These are phyloP conservation scores for Crotalus tigris DNA, from an alignment of 2,113 vertebrate species.

Conservation along the genomic window DNA sequence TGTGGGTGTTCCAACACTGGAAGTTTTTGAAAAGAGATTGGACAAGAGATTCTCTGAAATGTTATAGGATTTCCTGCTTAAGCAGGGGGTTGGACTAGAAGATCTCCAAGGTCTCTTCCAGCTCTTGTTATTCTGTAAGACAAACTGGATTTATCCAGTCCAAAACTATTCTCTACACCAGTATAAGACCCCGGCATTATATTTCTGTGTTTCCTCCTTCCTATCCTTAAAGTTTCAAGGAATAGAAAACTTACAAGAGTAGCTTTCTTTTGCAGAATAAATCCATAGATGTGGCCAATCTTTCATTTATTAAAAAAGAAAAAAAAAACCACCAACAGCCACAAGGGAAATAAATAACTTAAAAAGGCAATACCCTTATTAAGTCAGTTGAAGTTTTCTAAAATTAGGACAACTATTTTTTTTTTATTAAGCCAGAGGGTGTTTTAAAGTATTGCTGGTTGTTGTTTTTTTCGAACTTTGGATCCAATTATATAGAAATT, in stretches of 20 bases:
- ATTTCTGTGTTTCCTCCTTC: background rate
- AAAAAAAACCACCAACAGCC: background rate
- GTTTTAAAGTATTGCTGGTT: background rate
- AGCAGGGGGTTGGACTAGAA: background rate
- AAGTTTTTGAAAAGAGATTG: background rate
- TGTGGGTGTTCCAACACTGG: no score
- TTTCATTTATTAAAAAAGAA: background rate
- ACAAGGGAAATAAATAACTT: background rate
- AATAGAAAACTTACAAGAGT: background rate
- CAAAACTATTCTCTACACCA: background rate
- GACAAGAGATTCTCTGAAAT: background rate
- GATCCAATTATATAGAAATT: background rate
- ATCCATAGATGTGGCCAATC: background rate
- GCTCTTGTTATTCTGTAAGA: background rate
- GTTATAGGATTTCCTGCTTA: background rate
- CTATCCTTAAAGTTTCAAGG: background rate
- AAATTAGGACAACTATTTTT: background rate
- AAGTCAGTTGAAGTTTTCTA: background rate
- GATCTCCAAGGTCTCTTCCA: background rate
- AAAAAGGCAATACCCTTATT: background rate
- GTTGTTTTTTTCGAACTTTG: background rate
- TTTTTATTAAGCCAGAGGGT: background rate
- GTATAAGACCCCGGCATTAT: background rate
- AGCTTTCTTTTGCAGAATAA: background rate
- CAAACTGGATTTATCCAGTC: background rate